These are phyloP conservation scores for Drosophila gaucha DNA, from an alignment of 2,888 invertebrate species.

Conservation along the genomic window DNA sequence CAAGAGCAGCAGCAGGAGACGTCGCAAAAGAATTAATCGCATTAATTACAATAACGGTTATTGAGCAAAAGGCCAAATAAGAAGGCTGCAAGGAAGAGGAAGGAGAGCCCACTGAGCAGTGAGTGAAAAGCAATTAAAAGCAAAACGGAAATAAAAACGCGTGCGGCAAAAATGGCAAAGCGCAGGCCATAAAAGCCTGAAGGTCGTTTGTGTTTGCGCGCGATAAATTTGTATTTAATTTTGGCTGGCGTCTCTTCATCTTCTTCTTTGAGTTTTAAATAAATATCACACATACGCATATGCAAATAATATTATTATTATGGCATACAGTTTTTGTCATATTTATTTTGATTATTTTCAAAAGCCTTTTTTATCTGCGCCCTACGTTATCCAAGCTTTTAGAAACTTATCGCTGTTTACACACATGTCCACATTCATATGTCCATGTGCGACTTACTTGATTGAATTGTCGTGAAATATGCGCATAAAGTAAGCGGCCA, in stretches of 20 bases:
- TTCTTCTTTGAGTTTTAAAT: slow-evolving; percentile 30
- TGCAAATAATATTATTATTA: slow-evolving; percentile 53
- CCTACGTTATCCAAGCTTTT: slow-evolving; percentile 58
- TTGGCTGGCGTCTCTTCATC: neutral
- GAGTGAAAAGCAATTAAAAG: slow-evolving; percentile 33
- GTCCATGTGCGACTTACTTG: slow-evolving; percentile 38
- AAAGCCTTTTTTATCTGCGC: slow-evolving; percentile 43
- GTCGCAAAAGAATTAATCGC: slow-evolving; percentile 16
- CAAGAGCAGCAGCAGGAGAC: neutral
- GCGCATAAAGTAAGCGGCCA: slow-evolving; percentile 43
- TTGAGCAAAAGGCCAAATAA: too few species aligned
- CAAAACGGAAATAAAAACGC: slow-evolving; percentile 44
- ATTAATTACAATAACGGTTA: slow-evolving; percentile 23
- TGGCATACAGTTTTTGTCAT: slow-evolving; percentile 30
- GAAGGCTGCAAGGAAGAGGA: slow-evolving; percentile 30
- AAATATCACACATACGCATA: slow-evolving; percentile 60
- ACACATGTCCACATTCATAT: slow-evolving; percentile 4
- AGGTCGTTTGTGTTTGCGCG: slow-evolving; percentile 71
- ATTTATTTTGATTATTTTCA: slow-evolving; percentile 5
- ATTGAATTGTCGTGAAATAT: slow-evolving; percentile 53
- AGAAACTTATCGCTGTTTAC: slow-evolving; percentile 51
- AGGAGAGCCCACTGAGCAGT: slow-evolving; percentile 8
- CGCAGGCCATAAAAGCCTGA: slow-evolving; percentile 43
- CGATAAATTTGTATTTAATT: slow-evolving; percentile 43
- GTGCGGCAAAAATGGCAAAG: slow-evolving; percentile 21